These are phyloP conservation scores for Meandrina meandrites DNA, from an alignment of 92 coral and sea anemone species.

Conservation along the genomic window DNA sequence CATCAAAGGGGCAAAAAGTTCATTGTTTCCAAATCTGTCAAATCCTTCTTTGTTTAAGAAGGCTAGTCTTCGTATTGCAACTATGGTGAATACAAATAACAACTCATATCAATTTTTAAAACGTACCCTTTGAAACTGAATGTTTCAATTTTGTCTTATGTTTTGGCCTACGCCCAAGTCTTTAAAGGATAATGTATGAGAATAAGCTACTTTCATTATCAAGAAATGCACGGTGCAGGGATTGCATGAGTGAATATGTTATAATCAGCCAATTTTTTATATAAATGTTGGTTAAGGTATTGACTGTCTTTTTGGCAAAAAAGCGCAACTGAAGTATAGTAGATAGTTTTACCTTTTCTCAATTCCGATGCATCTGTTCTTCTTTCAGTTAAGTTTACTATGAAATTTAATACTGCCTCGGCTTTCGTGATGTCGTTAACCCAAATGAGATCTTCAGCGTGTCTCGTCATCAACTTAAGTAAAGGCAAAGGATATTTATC, in stretches of 20 bases:
- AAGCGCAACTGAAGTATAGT: background rate
- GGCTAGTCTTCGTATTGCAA: conserved; percentile 10
- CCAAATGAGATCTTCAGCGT: conserved; percentile 31
- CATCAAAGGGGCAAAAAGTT: conserved; percentile 6
- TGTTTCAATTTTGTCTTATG: too few relatives aligned
- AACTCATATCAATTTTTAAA: too few relatives aligned
- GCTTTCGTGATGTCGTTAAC: conserved; percentile 1
- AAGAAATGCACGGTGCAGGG: too few relatives aligned
- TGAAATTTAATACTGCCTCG: conserved; percentile 3
- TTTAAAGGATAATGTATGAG: too few relatives aligned
- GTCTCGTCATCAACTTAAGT: conserved; percentile 29
- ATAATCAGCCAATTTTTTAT: too few relatives aligned
- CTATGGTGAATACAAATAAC: background rate
- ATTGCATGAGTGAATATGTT: too few relatives aligned
- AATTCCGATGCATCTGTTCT: conserved; percentile 17
- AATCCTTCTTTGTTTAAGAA: conserved; percentile 1
- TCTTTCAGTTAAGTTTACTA: conserved; percentile 11
- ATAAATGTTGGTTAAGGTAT: too few relatives aligned
- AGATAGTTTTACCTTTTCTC: background rate
- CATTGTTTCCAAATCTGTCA: conserved; percentile 6
- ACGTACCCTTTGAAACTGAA: too few relatives aligned
- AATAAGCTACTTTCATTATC: too few relatives aligned
- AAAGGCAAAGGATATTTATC: conserved; percentile 27
- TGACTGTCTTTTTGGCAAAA: too few relatives aligned
- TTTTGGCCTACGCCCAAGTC: too few relatives aligned